Evolutionary conservation across 2,888 invertebrate genomes (phyloP), one percentile per base, ranked within the genome.

Genomic region (Ophion slaviceki): DNA sequence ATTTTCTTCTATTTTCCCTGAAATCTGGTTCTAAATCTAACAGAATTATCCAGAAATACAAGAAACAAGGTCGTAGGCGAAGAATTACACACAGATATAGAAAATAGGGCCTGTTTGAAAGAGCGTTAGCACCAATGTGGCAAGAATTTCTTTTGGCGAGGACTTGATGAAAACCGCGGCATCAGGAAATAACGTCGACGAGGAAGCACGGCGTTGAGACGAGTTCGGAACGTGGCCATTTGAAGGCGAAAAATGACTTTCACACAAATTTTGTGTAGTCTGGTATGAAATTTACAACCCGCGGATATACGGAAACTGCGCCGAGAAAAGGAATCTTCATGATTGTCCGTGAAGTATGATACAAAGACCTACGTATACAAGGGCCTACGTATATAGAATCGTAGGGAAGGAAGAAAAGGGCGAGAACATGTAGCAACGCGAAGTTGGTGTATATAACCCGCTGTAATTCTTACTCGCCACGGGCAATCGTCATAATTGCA

Each of bases 401-500:
- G 57, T 40, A 40, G 17, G 24, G 59, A 77, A 61, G 36, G 8
- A 40, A 57, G 72, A 77, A 11, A 74, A 71, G 17, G 17, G 45
- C 53, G 47, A 84, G 77, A 66, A 32, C 59, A 76, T 71, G 45
- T 47, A 62, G 61, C 57, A 17, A 62, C 36, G 59, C 47, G 14
- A 64, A 64, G 70, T 78, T 67, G 62, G 40, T 62, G 77, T 81
- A 40, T 70, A 81, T 62, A 91, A 90, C 75, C 76, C 66, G 68
- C 2, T 24, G 78, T 84, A 84, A 85, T 84, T 85, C 87, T 83
- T 83, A 82, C 85, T 87, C 86, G 88, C 88, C 81, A 86, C 87
- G 87, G 88, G 88, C 89, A 91, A 89, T 91, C 86, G 88, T 89
- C 87, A 90, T 91, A 91, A 91, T 91, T 90, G 88, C 89, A 88